phyloP scores from a whole-genome alignment of 1,140 invertebrate species.

The Paralvinella palmiformis region DNA sequence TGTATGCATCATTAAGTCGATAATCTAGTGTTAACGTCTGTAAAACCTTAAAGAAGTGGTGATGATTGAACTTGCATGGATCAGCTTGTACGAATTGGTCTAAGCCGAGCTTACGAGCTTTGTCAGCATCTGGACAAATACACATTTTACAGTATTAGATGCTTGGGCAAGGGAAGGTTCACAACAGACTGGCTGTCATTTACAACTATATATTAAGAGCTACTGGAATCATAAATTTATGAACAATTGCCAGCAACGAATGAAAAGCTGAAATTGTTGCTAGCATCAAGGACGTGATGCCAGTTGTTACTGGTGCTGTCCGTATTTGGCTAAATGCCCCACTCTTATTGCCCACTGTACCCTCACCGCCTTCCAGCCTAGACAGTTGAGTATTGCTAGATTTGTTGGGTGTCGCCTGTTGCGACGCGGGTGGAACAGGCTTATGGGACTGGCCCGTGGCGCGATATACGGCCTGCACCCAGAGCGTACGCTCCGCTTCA shows the following conservation, averaged over 20 bases:
- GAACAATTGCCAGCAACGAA: no score
- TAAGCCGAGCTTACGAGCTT: constrained; percentile 96
- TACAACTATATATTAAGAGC: no score
- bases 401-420: constrained; percentile 9
- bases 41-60: constrained; percentile 80
- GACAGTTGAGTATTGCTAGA: constrained; percentile 57
- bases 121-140: constrained; percentile 82
- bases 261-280: no score
- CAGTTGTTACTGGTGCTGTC: constrained; percentile 6
- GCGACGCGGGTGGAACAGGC: constrained; percentile 54
- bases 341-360: no score
- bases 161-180: no score
- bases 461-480: constrained; percentile 94
- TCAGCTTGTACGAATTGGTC: constrained; percentile 98
- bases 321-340: no score
- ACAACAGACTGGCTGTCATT: no score
- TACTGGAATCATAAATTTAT: no score
- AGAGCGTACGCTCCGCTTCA: constrained; percentile 95
- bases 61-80: constrained; percentile 94
- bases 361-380: constrained; percentile 76
- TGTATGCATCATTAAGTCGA: constrained; percentile 92
- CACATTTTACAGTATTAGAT: no score
- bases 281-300: no score
- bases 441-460: constrained; percentile 99
- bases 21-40: constrained; percentile 92